phyloP scores from a whole-genome alignment of 2,888 invertebrate genomes.

The Rugalucina vietnamica region DNA sequence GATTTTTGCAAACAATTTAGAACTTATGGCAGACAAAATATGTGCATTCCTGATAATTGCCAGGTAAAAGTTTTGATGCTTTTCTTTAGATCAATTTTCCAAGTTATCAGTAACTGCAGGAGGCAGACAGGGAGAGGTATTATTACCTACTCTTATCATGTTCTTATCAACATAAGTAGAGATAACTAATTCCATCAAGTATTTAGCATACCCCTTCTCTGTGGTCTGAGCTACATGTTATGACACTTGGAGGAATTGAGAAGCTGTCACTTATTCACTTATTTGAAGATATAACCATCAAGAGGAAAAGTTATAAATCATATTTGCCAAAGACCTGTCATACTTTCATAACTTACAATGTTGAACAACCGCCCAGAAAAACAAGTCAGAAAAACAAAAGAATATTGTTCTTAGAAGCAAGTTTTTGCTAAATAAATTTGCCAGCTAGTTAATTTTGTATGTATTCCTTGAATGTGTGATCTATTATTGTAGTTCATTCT shows the following conservation, averaged over 20 bases:
- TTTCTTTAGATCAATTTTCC: background rate
- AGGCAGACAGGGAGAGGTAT: background rate
- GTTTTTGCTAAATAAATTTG: too few species aligned
- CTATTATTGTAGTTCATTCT: too few species aligned
- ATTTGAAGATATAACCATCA: too few species aligned
- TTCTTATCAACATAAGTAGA: background rate
- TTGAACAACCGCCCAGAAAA: too few species aligned
- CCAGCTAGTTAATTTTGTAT: too few species aligned
- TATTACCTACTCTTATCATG: conserved; percentile 5
- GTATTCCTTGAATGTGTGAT: too few species aligned
- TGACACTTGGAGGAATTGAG: background rate
- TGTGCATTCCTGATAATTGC: too few species aligned
- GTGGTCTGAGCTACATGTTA: background rate
- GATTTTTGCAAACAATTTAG: too few species aligned
- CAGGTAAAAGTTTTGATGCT: too few species aligned
- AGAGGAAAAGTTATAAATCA: background rate
- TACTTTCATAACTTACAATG: background rate
- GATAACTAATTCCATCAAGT: background rate
- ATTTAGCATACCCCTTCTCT: background rate
- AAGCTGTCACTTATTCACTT: background rate
- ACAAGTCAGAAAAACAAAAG: too few species aligned
- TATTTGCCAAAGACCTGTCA: background rate
- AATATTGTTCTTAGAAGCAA: too few species aligned
- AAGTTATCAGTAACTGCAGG: background rate
- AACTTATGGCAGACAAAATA: too few species aligned